Conservation (phyloP, 2,888 invertebrate genomes). For the Eupithecia inturbata region DNA sequence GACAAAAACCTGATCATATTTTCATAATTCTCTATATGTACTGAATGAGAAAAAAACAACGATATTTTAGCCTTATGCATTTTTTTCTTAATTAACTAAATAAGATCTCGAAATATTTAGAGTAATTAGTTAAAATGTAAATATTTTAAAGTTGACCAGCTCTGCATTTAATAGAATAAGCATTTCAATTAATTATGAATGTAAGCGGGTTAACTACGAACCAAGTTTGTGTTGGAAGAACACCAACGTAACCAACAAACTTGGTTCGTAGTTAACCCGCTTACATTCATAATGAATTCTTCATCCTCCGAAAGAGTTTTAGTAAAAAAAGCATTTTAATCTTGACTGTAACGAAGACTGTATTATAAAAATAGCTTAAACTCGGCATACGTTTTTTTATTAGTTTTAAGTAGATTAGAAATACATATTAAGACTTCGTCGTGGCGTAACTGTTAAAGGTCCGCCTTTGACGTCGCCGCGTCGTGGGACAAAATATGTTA, state of each 20-base stretch:
- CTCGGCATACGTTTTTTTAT: neutral
- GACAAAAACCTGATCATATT: no score
- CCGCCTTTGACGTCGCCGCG: no score
- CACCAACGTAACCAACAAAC: neutral
- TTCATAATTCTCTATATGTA: no score
- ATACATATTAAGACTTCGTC: neutral
- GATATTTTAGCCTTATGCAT: neutral
- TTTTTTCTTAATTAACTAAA: neutral
- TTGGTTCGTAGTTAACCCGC: neutral
- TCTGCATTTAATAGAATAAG: constrained; percentile 75
- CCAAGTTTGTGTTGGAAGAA: neutral
- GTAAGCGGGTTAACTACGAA: neutral
- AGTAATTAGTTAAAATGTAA: constrained; percentile 57
- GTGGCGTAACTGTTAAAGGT: neutral
- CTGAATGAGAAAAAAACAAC: neutral
- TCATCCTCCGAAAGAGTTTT: neutral
- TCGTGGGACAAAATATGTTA: no score
- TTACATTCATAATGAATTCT: neutral
- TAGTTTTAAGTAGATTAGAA: neutral
- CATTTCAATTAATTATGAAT: constrained; percentile 20
- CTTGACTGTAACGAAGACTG: constrained; percentile 17
- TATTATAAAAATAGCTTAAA: constrained; percentile 5
- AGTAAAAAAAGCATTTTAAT: neutral
- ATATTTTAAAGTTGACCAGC: constrained; percentile 72
- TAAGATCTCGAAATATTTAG: constrained; percentile 18